Conservation (phyloP, 2,797 vertebrate species). For the Cirrhinus molitorella region DNA sequence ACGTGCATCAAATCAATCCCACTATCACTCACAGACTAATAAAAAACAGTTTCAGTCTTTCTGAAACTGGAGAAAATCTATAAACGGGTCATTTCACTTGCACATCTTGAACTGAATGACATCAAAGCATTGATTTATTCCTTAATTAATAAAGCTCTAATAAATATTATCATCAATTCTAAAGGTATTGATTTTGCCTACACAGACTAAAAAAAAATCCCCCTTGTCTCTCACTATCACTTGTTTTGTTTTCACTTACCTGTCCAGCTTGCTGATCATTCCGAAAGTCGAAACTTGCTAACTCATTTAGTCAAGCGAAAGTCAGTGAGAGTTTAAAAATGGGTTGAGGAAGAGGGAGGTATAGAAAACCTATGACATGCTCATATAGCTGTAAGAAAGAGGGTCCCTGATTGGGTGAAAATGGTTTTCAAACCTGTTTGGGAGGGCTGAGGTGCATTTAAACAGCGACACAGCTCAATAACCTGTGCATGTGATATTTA, state of each 20-base stretch:
- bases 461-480: slow-evolving; percentile 16
- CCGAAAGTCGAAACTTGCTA: slow-evolving; percentile 72
- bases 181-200: neutral
- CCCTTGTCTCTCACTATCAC: slow-evolving; percentile 41
- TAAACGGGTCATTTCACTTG: slow-evolving; percentile 53
- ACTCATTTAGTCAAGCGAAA: slow-evolving; percentile 66
- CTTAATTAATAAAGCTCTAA: slow-evolving; percentile 1
- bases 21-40: slow-evolving; percentile 31
- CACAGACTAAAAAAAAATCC: neutral
- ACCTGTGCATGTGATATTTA: slow-evolving; percentile 35
- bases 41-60: slow-evolving; percentile 74
- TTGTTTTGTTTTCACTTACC: slow-evolving; percentile 77
- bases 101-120: neutral
- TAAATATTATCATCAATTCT: neutral
- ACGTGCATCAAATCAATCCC: neutral
- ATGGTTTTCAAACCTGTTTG: slow-evolving; percentile 72
- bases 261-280: slow-evolving; percentile 85
- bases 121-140: slow-evolving; percentile 25
- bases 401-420: slow-evolving; percentile 79
- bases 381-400: slow-evolving; percentile 71
- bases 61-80: slow-evolving; percentile 69
- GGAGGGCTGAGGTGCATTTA: slow-evolving; percentile 64
- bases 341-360: slow-evolving; percentile 69
- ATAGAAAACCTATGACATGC: slow-evolving; percentile 74
- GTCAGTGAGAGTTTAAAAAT: slow-evolving; percentile 64